Conservation (phyloP, 1,140 invertebrate genomes). For the Muscidifurax raptorellus region DNA sequence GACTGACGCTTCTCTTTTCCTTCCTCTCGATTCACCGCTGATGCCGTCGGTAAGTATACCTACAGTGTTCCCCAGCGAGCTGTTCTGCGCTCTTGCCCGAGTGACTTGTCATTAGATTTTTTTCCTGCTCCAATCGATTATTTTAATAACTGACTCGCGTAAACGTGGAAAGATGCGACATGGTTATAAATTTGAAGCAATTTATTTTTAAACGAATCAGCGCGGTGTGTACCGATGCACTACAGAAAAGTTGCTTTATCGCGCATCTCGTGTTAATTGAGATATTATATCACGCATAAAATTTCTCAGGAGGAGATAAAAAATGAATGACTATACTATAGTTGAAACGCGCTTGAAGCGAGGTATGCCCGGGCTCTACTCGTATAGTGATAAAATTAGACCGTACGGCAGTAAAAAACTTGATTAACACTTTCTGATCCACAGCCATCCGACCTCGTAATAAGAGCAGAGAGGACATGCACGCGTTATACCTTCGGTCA, state of each 20-base stretch:
- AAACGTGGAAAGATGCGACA: neutral
- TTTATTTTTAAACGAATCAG: neutral
- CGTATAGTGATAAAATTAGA: neutral
- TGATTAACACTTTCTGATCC: conserved; percentile 13
- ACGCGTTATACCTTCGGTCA: too few relatives aligned
- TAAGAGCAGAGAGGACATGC: neutral
- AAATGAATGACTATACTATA: neutral
- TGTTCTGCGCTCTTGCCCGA: neutral
- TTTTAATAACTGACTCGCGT: neutral
- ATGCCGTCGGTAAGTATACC: too few relatives aligned
- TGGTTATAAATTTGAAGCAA: neutral
- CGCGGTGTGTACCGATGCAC: neutral
- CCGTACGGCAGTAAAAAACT: conserved; percentile 1
- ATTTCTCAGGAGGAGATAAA: neutral
- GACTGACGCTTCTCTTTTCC: neutral
- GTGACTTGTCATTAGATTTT: neutral
- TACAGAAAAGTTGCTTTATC: neutral
- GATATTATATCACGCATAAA: neutral
- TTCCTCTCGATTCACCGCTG: neutral
- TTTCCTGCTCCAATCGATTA: neutral
- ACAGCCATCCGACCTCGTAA: neutral
- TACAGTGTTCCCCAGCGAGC: too few relatives aligned
- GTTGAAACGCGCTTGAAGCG: neutral
- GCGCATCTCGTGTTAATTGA: neutral
- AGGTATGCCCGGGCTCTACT: neutral